Base-by-base conservation (phyloP, 1,140 invertebrate genomes). In the Aphis craccivora region DNA sequence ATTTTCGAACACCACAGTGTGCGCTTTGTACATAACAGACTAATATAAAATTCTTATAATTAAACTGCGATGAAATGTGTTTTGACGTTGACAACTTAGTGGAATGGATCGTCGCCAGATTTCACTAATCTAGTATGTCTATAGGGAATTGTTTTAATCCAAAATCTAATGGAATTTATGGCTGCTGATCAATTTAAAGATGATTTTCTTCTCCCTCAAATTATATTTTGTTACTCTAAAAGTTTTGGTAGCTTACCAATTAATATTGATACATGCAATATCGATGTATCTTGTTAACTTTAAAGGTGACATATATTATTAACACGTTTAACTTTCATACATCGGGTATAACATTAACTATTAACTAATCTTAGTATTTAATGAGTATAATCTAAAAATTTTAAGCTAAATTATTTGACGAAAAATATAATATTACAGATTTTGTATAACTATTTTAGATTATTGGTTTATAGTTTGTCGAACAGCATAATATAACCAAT, bases 131-230 rank as follows among this genome's bases (percentile, higher is more conserved):
- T 35, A 43, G 40, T n/a, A 35, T 8, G 84, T 45, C 84, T 48
- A 48, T n/a, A 8, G 84, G 84, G 84, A 87, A 48, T 87, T 48
- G 43, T 14, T 88, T 88, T 51, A 88, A 88, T 88, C 14, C n/a
- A 7, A 88, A 88, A 88, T 88, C 43, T 51, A 88, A 88, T 51
- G 86, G 86, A 88, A 88, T 88, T 48, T 51, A 48, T 51, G 86
- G 45, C 86, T 88, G n/a, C 20, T 35, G 86, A 51, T 88, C 86
- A 88, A 88, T 88, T 51, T 88, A 48, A 30, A 51, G 25, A 48
- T 40, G 14, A 43, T 43, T 25, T 87, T 30, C 84, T 87, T 30
- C 43, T 30, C 43, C 25, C 84, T 20, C 3, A 43, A 43, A 83
- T 40, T 25, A 40, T 40, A 40, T 84, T 84, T 81, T 25, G 37